Evolutionary conservation across 2,888 invertebrate species (phyloP).

Genomic region (Choreutis nemorana): DNA sequence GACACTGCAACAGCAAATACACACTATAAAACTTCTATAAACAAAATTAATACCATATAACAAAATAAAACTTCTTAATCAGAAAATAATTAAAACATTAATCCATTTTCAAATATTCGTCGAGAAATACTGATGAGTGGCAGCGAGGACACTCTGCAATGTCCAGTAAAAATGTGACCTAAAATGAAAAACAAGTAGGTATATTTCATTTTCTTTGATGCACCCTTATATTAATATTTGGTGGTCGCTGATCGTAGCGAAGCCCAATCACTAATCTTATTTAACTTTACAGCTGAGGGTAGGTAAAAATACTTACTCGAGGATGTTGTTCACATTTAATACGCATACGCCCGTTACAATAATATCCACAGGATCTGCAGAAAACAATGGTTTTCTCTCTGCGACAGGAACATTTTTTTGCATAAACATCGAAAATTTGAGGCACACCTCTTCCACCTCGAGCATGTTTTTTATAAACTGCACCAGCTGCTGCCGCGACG

Average conservation of each 20-base stretch:
- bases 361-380: conserved; percentile 51
- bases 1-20: too few relatives aligned
- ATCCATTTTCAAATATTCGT: conserved; percentile 29
- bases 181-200: conserved; percentile 20
- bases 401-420: conserved; percentile 39
- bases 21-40: too few relatives aligned
- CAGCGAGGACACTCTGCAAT: conserved; percentile 58
- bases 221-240: too few relatives aligned
- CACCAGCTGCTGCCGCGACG: conserved; percentile 43
- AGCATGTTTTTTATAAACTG: conserved; percentile 24
- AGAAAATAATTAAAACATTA: background rate
- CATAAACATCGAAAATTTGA: conserved; percentile 26
- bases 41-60: conserved; percentile 2
- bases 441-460: conserved; percentile 50
- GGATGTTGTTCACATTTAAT: conserved; percentile 46
- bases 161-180: conserved; percentile 59
- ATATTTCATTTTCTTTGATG: background rate
- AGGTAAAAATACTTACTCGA: conserved; percentile 30
- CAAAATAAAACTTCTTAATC: background rate
- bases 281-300: too few relatives aligned
- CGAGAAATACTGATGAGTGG: conserved; percentile 40
- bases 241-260: too few relatives aligned
- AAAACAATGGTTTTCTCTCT: conserved; percentile 50
- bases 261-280: too few relatives aligned
- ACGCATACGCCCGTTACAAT: conserved; percentile 52